Evolutionary conservation across 2,797 vertebrate species (phyloP).

Genomic region (Typhlichthys eigenmanni): DNA sequence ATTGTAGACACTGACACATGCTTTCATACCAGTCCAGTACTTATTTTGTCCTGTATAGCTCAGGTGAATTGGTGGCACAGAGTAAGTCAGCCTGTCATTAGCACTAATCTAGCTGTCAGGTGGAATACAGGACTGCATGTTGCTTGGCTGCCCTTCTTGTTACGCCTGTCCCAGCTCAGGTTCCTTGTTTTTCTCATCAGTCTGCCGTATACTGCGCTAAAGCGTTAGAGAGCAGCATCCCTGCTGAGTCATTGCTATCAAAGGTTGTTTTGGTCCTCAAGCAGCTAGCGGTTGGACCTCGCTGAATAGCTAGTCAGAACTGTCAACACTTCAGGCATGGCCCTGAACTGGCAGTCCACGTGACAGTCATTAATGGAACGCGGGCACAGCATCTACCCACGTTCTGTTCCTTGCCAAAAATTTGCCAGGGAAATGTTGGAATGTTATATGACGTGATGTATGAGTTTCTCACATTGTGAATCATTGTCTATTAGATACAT

Average conservation of each 20-base stretch:
- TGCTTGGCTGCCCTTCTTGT: slow-evolving; percentile 39
- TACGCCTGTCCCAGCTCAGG: slow-evolving; percentile 42
- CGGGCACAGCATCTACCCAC: slow-evolving; percentile 19
- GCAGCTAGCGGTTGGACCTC: slow-evolving; percentile 42
- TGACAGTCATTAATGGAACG: slow-evolving; percentile 45
- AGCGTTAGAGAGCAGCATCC: slow-evolving; percentile 46
- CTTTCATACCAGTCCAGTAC: slow-evolving; percentile 29
- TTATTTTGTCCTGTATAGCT: slow-evolving; percentile 30
- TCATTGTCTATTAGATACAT: slow-evolving; percentile 12
- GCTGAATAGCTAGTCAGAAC: slow-evolving; percentile 41
- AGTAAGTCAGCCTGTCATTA: slow-evolving; percentile 70
- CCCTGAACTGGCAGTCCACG: slow-evolving; percentile 40
- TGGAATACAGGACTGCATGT: slow-evolving; percentile 47
- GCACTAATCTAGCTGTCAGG: slow-evolving; percentile 74
- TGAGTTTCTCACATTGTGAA: slow-evolving; percentile 6
- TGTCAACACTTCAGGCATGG: slow-evolving; percentile 50
- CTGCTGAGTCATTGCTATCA: slow-evolving; percentile 57
- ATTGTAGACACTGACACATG: slow-evolving; percentile 20
- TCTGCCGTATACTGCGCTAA: slow-evolving; percentile 33
- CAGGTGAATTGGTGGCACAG: slow-evolving; percentile 51
- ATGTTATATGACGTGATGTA: slow-evolving; percentile 19
- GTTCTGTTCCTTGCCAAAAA: slow-evolving; percentile 13
- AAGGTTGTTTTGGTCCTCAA: slow-evolving; percentile 54
- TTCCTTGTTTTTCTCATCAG: slow-evolving; percentile 40
- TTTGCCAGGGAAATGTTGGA: slow-evolving; percentile 1